These are phyloP conservation scores for Nycticorax nycticorax DNA, from an alignment of 2,113 vertebrate species.

Conservation along the genomic window DNA sequence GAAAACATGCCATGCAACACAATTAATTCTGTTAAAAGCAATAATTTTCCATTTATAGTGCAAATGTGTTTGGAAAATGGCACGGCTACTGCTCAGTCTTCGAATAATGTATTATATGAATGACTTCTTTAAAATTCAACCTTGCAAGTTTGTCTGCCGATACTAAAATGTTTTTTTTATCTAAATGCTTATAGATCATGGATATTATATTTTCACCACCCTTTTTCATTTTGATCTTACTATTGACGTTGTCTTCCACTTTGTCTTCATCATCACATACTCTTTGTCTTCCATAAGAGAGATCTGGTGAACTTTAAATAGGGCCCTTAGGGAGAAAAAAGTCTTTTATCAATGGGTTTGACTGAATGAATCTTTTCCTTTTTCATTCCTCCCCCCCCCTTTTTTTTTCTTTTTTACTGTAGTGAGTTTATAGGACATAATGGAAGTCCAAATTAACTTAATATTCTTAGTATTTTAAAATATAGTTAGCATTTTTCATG, in stretches of 20 bases:
- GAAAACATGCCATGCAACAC: neutral
- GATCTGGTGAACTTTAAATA: neutral
- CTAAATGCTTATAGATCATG: neutral
- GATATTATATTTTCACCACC: neutral
- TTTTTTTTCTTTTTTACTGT: neutral
- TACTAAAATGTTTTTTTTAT: neutral
- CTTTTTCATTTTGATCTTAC: neutral
- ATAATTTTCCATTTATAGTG: neutral
- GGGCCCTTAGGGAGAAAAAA: neutral
- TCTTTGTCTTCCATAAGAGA: neutral
- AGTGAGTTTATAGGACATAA: neutral
- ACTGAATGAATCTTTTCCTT: neutral
- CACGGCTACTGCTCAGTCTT: neutral
- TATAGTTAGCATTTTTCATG: neutral
- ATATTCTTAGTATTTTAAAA: neutral
- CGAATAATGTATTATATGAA: neutral
- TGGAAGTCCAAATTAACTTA: neutral
- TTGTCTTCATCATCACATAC: neutral
- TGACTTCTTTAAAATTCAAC: neutral
- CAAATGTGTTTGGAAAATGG: neutral
- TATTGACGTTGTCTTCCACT: neutral
- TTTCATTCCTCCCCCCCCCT: neutral
- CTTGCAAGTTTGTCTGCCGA: neutral
- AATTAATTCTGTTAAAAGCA: slow-evolving; percentile 21
- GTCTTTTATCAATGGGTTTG: neutral